Base-by-base conservation (phyloP, 2,113 vertebrate genomes). In the Xiphophorus maculatus region DNA sequence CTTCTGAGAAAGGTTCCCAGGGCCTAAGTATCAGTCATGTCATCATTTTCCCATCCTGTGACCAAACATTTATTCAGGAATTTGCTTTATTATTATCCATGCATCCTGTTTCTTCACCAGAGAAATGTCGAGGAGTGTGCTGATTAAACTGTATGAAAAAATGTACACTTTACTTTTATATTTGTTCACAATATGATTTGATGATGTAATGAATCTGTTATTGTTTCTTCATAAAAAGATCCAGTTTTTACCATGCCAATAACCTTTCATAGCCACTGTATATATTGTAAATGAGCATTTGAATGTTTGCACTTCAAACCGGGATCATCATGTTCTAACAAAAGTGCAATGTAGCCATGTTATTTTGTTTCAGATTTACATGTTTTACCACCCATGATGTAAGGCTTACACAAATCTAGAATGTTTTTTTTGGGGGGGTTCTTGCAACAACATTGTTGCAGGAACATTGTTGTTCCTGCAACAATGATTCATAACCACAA, bases 21-120 rank as follows among this genome's bases (percentile, higher is more conserved):
- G 63, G 64, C 25, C 33, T n/a, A n/a, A n/a, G 10, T 6, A 30
- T 73, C 22, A 74, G 9, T 44, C 60, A 0, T 74, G 62, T 7
- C 48, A 68, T 80, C 63, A n/a, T n/a, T 10, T 58, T 69, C 58
- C 84, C 84, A 83, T 84, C 90, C 86, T 33, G 35, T 87, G 83
- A 82, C 77, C 66, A 68, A 86, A 89, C 89, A 88, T 93, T 94
- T 85, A 83, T 84, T 76, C 37, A 71, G 30, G 30, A 71, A 71
- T 77, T 48, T 83, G 73, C 51, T 66, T 69, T 66, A 65, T 79
- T 83, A 67, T 79, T 80, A 79, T 75, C 86, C 58, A 63, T 67
- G 65, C 66, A 78, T 72, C 27, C 54, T 66, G 60, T 85, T 22
- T 84, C 66, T 75, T 66, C 58, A 66, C 61, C 28, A 40, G 62